Evolutionary conservation across 2,797 vertebrate species (phyloP).

Genomic region (Pteronotus mesoamericanus): DNA sequence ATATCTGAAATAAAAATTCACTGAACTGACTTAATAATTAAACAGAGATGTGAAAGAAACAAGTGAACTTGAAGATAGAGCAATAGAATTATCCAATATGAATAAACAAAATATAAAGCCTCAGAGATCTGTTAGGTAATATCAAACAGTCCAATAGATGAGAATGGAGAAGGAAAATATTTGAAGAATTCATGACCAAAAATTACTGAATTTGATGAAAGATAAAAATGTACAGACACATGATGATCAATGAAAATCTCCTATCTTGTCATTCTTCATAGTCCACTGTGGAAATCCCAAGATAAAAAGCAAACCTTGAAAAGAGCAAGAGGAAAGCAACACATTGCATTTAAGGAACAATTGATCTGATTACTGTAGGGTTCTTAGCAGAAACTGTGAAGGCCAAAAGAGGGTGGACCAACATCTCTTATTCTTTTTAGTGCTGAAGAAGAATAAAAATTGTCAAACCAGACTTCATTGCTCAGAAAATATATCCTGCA

Average conservation of each 20-base stretch:
- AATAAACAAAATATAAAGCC: not conserved
- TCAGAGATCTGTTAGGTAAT: not conserved
- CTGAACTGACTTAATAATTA: not conserved
- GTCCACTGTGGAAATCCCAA: not conserved
- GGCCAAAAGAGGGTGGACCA: not conserved
- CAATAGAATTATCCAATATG: not conserved
- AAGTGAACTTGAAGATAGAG: not conserved
- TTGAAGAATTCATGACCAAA: not conserved
- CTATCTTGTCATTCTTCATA: not conserved
- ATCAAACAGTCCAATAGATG: not conserved
- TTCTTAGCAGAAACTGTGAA: not conserved
- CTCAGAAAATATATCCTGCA: not conserved
- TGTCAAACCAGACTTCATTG: not conserved
- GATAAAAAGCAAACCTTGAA: not conserved
- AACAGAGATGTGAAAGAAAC: not conserved
- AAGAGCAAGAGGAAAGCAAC: not conserved
- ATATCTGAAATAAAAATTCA: constrained; percentile 1
- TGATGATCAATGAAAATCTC: not conserved
- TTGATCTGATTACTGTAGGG: not conserved
- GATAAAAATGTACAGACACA: not conserved
- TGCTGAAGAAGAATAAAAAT: not conserved
- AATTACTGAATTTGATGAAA: not conserved
- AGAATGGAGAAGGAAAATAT: not conserved
- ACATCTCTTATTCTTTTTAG: not conserved
- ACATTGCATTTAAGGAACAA: not conserved